Conservation (phyloP, 1,140 invertebrate species). For the Oedothorax gibbosus region DNA sequence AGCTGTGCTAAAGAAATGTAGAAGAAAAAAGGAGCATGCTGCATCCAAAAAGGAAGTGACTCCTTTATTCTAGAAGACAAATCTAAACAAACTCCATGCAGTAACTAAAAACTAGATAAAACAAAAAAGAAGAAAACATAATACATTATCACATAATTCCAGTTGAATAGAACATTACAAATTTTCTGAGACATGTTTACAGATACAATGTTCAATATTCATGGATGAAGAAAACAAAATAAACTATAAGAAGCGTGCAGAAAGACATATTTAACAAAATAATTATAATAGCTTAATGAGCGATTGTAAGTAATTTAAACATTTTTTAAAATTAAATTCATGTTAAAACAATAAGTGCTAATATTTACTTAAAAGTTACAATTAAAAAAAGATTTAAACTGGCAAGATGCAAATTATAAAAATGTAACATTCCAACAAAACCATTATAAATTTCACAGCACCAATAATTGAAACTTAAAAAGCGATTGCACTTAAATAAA, state of each 20-base stretch:
- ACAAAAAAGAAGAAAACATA: constrained; percentile 23
- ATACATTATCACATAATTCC: not conserved
- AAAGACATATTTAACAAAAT: not conserved
- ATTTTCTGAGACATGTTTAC: constrained; percentile 35
- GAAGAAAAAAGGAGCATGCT: constrained; percentile 35
- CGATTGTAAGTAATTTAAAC: too few relatives aligned
- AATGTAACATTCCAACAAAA: too few relatives aligned
- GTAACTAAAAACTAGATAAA: constrained; percentile 11
- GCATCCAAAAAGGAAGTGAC: constrained; percentile 34
- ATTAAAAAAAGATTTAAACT: too few relatives aligned
- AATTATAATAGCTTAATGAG: too few relatives aligned
- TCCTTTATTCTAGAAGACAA: constrained; percentile 19
- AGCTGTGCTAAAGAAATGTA: constrained; percentile 31
- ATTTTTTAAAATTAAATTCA: too few relatives aligned
- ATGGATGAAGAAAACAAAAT: not conserved
- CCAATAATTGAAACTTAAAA: too few relatives aligned
- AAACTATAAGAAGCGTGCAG: not conserved
- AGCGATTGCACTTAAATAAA: too few relatives aligned
- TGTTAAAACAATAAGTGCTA: too few relatives aligned
- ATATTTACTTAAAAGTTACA: too few relatives aligned
- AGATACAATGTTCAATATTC: not conserved
- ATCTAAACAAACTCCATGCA: constrained; percentile 28
- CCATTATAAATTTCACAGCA: too few relatives aligned
- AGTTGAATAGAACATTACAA: constrained; percentile 1
- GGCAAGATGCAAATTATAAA: too few relatives aligned